Percentiles rank a stretch among this genome's conserved stretches.
Conservation (phyloP, 2,113 vertebrate genomes). For the Caracal caracal region DNA sequence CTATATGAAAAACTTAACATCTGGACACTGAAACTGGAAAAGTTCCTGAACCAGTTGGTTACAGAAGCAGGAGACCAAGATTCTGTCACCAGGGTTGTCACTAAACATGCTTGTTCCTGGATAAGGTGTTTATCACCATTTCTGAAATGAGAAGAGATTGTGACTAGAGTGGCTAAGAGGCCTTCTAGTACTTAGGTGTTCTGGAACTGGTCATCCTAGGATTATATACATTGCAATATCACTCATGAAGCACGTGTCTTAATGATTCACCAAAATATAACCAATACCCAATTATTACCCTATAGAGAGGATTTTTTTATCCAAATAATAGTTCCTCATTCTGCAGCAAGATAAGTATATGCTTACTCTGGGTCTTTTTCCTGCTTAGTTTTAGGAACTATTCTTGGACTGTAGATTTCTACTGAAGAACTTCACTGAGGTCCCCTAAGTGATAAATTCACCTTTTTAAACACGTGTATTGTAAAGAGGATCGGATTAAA, state of each 20-base stretch:
- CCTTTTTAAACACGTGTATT: neutral
- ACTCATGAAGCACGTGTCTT: rapidly evolving
- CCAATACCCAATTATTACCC: neutral
- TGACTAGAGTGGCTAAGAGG: neutral
- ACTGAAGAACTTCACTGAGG: neutral
- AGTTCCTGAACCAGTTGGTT: neutral
- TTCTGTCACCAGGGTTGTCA: neutral
- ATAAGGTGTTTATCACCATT: neutral
- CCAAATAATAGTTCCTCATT: neutral
- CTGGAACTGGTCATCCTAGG: neutral
- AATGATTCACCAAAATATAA: neutral
- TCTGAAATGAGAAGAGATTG: neutral
- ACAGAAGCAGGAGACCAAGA: neutral
- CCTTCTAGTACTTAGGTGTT: rapidly evolving
- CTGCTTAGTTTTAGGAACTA: neutral
- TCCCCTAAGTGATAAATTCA: neutral
- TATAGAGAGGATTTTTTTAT: neutral
- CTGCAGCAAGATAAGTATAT: neutral
- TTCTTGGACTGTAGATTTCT: neutral
- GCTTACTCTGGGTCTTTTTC: neutral
- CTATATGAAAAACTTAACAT: neutral
- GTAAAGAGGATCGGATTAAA: neutral
- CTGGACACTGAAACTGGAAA: neutral
- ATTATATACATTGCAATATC: too few species aligned
- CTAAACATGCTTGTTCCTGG: neutral